These are phyloP conservation scores for Stichopus horrens DNA, from an alignment of 53 echinoderm and acorn worm species.

Conservation along the genomic window DNA sequence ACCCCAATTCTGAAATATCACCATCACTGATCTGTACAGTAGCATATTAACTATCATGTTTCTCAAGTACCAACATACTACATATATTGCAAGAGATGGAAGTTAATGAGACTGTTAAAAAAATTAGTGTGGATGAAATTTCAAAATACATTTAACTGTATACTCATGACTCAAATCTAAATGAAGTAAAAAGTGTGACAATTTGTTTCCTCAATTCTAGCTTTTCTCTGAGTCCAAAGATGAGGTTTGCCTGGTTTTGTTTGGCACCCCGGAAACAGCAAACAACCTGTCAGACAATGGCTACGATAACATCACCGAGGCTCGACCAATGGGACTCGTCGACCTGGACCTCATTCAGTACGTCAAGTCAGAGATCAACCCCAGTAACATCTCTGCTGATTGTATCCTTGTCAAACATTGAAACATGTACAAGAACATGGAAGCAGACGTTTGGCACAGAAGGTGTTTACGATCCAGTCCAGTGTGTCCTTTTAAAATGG, in stretches of 20 bases:
- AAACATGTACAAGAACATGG: neutral
- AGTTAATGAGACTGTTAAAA: no score
- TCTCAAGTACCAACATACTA: no score
- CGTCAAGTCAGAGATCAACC: slow-evolving; percentile 64
- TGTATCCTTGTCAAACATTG: slow-evolving; percentile 75
- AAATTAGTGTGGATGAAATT: no score
- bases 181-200: no score
- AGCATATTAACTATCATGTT: no score
- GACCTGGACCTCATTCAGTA: slow-evolving; percentile 76
- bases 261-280: slow-evolving; percentile 85
- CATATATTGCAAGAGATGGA: no score
- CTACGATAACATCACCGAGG: slow-evolving; percentile 89
- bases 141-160: no score
- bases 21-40: no score
- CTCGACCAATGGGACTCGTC: slow-evolving; percentile 64
- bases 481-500: no score
- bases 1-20: no score
- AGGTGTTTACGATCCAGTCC: no score
- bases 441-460: neutral
- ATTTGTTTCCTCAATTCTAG: slow-evolving; percentile 36
- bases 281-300: slow-evolving; percentile 65
- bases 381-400: slow-evolving; percentile 75
- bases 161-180: no score
- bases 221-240: slow-evolving; percentile 93
- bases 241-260: slow-evolving; percentile 79